Base-by-base conservation (phyloP, 2,113 vertebrate genomes). In the Paralichthys olivaceus region DNA sequence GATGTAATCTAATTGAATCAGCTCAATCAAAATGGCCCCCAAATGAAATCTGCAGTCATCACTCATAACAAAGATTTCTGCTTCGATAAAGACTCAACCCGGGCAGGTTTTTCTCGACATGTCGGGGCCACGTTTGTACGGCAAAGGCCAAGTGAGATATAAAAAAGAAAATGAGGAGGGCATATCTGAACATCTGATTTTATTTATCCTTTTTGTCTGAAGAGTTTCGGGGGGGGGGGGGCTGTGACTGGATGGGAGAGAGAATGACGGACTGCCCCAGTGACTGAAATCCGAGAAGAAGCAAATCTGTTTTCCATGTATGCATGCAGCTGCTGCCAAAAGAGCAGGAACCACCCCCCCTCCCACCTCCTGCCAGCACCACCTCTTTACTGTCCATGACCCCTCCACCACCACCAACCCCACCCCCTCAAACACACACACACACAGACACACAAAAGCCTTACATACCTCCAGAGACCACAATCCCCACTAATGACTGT, bases 241-340 rank as follows among this genome's bases (percentile, higher is more conserved):
- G 53, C 7, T 57, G 68, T 84, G 81, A 81, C 79, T 80, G 77
- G 88, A 89, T 83, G 84, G 84, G 83, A 88, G 80, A 83, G 84
- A 83, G 85, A 89, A 88, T 72, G 84, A 79, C 80, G 86, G 88
- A 81, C 84, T 90, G 76, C 81, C 85, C 85, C 45, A 54, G 79
- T 89, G 86, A 86, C 90, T 92, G 93, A 94, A 93, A 93, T 89
- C 80, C 57, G 88, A 93, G 91, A 84, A 61, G 79, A 89, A 92
- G 74, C 91, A 91, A 92, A 93, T 92, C 89, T 91, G 87, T 91
- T 93, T 93, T 91, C 90, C 89, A 93, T 92, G 91, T 90, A 92
- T 87, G 88, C 84, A 69, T 47, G 90, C 92, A 93, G 91, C 92
- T 92, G 91, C 87, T 87, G 83, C 89, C 90, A 91, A 88, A 47